Base-by-base conservation (phyloP, 2,888 invertebrate species). In the Syrphus vitripennis region DNA sequence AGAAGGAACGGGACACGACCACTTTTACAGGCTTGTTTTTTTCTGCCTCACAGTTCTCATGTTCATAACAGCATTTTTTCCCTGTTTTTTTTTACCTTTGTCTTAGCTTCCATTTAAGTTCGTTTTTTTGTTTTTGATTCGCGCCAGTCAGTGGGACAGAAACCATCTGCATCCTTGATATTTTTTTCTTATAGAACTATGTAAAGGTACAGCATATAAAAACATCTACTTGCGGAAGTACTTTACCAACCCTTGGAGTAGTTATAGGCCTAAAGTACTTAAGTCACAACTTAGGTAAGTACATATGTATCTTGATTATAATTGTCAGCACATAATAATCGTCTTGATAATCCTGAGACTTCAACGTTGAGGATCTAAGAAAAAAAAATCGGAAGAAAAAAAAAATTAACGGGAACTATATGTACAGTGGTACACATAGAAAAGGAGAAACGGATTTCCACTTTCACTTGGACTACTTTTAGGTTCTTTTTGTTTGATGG, bases 311-410 rank as follows among this genome's bases (percentile, higher is more conserved):
- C 55, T 37, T 71, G 61, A 70, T 81, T 57, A 77, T 65, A 76
- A 77, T 76, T 76, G 70, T 76, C 63, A 77, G 63, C 82, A 76
- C 50, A 82, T 70, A 71, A 77, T 77, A 16, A 77, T 76, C 65
- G 37, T 63, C 50, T 40, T 59, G 31, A 45, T n/a, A n/a, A n/a
- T 63, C 50, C 42, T 61, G 34, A 31, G 45, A 31, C 45, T 31
- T 45, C 19, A 21, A 21, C 5, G 24, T 37, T 14, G 31, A 37
- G 53, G 7, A 24, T 50, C 14, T 7, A 34, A 4, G 26, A 65
- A 67, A 59, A 50, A 5, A 50, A 24, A 50, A n/a, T 10, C 24
- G 10, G 4, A 14, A 26, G 21, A n/a, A 24, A 53, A 37, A 42
- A 19, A 42, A 61, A 74, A 29, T n/a, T 26, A 48, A 31, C 9